phyloP scores from a whole-genome alignment of 2,888 invertebrate species.

The Eilema caniola region DNA sequence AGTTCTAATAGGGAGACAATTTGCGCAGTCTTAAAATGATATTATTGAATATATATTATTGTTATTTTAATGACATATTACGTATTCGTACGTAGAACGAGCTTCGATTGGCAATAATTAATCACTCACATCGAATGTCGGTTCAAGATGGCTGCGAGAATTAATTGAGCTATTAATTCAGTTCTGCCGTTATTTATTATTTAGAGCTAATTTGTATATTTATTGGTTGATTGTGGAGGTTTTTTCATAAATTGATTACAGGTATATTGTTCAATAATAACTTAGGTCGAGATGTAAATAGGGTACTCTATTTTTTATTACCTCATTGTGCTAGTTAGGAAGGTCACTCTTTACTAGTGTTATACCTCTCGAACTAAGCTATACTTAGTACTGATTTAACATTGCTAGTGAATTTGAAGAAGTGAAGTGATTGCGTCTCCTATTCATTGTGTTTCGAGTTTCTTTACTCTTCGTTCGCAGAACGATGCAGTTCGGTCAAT shows the following conservation, averaged over 20 bases:
- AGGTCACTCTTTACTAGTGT: neutral
- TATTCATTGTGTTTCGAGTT: too few relatives aligned
- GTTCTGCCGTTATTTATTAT: neutral
- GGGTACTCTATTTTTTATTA: neutral
- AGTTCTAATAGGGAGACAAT: too few relatives aligned
- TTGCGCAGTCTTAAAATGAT: neutral
- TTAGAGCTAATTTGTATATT: neutral
- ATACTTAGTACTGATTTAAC: too few relatives aligned
- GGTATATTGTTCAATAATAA: neutral
- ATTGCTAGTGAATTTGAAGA: too few relatives aligned
- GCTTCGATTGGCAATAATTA: slow-evolving; percentile 55
- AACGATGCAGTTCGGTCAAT: too few relatives aligned
- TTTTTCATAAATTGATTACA: neutral
- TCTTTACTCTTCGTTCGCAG: too few relatives aligned
- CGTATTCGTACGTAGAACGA: slow-evolving; percentile 17
- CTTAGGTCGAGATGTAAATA: neutral
- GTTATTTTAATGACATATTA: neutral
- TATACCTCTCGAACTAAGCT: too few relatives aligned
- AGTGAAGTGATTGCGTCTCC: too few relatives aligned
- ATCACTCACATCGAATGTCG: slow-evolving; percentile 64
- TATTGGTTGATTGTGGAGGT: slow-evolving; percentile 1
- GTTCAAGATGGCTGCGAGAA: slow-evolving; percentile 67
- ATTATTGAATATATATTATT: neutral
- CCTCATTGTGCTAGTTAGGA: neutral
- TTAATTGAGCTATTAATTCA: slow-evolving; percentile 60